Evolutionary conservation across 2,113 vertebrate genomes (phyloP).

Genomic region (Megaceryle maxima): DNA sequence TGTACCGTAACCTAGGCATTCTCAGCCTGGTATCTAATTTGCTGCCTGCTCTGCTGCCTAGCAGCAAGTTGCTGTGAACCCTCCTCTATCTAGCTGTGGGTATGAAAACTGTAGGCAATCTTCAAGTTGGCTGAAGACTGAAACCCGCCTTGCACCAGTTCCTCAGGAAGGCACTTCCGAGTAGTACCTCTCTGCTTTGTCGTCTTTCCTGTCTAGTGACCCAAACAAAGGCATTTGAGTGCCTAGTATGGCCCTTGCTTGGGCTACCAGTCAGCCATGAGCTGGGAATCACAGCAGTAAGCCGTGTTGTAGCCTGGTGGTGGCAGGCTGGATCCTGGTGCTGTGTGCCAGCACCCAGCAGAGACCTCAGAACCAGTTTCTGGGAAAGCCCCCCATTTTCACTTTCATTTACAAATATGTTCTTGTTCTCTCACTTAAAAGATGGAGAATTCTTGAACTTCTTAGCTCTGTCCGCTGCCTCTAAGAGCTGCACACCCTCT

Average conservation of each 20-base stretch:
- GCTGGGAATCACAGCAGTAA: background rate
- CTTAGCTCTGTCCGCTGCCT: background rate
- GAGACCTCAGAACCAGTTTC: background rate
- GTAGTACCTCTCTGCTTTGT: background rate
- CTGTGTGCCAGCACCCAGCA: background rate
- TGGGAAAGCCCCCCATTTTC: background rate
- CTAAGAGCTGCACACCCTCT: background rate
- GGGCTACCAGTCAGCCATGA: background rate
- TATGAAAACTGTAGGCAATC: background rate
- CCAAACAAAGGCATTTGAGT: background rate
- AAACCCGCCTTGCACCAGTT: background rate
- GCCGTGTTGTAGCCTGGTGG: background rate
- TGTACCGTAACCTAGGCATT: background rate
- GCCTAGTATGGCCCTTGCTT: background rate
- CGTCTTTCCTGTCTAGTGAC: background rate
- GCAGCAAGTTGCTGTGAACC: background rate
- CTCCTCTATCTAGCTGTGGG: background rate
- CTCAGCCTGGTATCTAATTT: background rate
- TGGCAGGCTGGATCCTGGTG: background rate
- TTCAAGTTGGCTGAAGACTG: background rate
- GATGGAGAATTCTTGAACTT: background rate
- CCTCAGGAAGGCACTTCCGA: background rate
- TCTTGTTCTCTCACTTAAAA: background rate
- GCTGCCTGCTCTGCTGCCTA: background rate
- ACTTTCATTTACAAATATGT: background rate